Evolutionary conservation across 2,888 invertebrate genomes (phyloP), one percentile per base, ranked within the genome.

Genomic region (Griposia aprilina): DNA sequence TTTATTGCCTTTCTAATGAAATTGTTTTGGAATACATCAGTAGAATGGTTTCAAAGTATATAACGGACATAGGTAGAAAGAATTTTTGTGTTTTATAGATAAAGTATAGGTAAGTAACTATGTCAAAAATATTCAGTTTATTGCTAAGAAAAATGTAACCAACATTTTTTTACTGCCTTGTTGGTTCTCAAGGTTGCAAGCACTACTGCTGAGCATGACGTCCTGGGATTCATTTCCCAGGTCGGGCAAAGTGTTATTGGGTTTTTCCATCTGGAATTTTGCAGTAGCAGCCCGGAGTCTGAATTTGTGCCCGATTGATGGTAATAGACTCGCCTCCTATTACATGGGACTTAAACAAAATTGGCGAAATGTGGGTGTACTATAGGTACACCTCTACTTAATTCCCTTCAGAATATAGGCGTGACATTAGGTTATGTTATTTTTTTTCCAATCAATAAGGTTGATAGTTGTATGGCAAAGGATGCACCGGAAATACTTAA

Each of bases 401-500:
- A 17, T 10, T 36, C 3, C 41, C 17, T 15, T 36, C 15, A 1
- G 13, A n/a, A 4, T 15, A 23, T 15, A 36, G 4, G 23, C 23
- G 13, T 15, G 7, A 36, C 2, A 6, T 30, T 36, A 23, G 7
- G 7, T 36, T 36, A 13, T 2, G 3, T 55, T 4, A 41, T 30
- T 30, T 8, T 41, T n/a, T n/a, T 10, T 20, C n/a, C n/a, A 48
- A 59, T 75, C 20, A 8, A 20, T 8, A 30, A 48, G 4, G 20
- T 55, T 48, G 2, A 6, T 23, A 50, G 17, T 17, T 5, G 30
- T 20, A 57, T 23, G 7, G 36, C 11, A 23, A 15, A 20, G 30
- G 20, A 65, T 52, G 76, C 76, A 63, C n/a, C 10, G 6, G 23
- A 50, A 48, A 20, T 41, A 62, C 50, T 57, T 30, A 57, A 26